phyloP scores from a whole-genome alignment of 1,140 invertebrate genomes.

The Eubasilissa regina region DNA sequence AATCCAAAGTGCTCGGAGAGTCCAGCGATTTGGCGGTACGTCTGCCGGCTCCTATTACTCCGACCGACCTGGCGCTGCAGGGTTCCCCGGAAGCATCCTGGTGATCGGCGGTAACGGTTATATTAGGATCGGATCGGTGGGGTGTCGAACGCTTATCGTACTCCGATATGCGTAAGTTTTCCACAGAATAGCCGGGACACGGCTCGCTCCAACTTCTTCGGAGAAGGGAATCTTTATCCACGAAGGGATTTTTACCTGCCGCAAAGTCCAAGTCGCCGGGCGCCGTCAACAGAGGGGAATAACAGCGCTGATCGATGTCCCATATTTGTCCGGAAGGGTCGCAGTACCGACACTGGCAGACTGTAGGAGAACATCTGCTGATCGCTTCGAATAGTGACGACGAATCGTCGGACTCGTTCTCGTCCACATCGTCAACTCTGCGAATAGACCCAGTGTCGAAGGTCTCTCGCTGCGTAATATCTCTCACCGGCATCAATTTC shows the following conservation, averaged over 20 bases:
- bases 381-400: constrained; percentile 65
- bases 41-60: constrained; percentile 72
- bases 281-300: constrained; percentile 65
- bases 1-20: constrained; percentile 62
- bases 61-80: constrained; percentile 63
- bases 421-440: constrained; percentile 62
- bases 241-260: constrained; percentile 51
- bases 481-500: background rate
- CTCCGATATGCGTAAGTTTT: constrained; percentile 47
- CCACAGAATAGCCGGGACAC: constrained; percentile 63
- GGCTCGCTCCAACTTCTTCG: constrained; percentile 78
- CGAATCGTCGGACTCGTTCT: constrained; percentile 65
- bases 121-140: constrained; percentile 64
- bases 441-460: constrained; percentile 63
- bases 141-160: constrained; percentile 59
- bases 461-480: constrained; percentile 31
- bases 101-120: constrained; percentile 57
- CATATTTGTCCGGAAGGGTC: constrained; percentile 84
- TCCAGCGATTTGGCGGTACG: constrained; percentile 66
- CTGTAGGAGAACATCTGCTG: constrained; percentile 69
- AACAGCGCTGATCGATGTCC: constrained; percentile 74
- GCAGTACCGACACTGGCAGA: constrained; percentile 86
- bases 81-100: constrained; percentile 63
- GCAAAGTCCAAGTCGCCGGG: constrained; percentile 69
- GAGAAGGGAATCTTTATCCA: constrained; percentile 69